Evolutionary conservation across 2,113 vertebrate genomes (phyloP).

Genomic region (Hippotragus niger): DNA sequence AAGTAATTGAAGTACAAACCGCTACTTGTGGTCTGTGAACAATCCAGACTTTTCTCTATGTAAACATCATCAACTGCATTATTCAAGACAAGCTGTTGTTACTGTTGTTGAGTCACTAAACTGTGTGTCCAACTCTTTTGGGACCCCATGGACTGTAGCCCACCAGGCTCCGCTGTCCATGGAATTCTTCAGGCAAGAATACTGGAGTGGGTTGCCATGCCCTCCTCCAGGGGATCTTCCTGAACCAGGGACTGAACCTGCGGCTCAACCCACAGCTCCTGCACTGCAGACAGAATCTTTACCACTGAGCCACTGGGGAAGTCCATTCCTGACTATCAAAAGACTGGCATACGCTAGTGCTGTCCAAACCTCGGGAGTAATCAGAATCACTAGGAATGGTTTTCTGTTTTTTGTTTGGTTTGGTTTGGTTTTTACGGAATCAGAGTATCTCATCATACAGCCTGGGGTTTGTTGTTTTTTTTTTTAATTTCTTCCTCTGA

Average conservation of each 20-base stretch:
- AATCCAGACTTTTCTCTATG: neutral
- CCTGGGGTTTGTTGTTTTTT: neutral
- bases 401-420: neutral
- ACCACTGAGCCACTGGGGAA: neutral
- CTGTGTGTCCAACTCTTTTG: neutral
- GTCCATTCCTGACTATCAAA: neutral
- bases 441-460: neutral
- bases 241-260: neutral
- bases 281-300: neutral
- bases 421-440: neutral
- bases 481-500: conserved; percentile 38
- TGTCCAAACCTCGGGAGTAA: neutral
- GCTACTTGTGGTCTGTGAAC: neutral
- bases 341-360: neutral
- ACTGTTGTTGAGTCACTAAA: neutral
- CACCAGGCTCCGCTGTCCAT: neutral
- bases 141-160: neutral
- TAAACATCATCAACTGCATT: neutral
- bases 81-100: neutral
- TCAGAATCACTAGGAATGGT: neutral
- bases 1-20: conserved; percentile 43
- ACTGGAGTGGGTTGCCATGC: neutral
- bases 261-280: neutral
- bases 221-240: neutral
- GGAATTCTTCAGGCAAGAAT: neutral